phyloP scores from a whole-genome alignment of 2,113 vertebrate species.

The Pomatorhinus ruficollis region DNA sequence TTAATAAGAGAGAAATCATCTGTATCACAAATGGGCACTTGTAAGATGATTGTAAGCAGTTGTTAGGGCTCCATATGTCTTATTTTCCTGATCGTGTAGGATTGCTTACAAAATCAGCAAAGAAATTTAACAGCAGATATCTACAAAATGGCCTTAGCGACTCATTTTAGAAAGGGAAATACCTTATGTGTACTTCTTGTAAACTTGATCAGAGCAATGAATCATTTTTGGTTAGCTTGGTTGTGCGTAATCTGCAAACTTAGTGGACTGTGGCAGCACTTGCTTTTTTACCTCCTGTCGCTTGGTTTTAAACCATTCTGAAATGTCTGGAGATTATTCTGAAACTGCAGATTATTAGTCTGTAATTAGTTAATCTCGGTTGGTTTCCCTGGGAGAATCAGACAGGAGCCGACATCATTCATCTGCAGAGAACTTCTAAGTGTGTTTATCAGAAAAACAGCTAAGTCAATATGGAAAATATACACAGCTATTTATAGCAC shows the following conservation, averaged over 20 bases:
- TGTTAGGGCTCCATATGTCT: background rate
- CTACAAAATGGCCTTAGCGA: background rate
- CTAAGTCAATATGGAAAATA: background rate
- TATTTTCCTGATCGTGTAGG: background rate
- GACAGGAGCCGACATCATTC: accelerated
- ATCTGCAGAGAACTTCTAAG: background rate
- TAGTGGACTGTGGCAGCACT: background rate
- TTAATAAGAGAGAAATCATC: background rate
- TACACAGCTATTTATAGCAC: background rate
- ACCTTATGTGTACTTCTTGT: background rate
- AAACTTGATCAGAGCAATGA: background rate
- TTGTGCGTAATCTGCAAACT: background rate
- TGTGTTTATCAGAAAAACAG: background rate
- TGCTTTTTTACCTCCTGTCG: background rate
- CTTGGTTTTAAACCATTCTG: background rate
- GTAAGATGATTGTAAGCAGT: background rate
- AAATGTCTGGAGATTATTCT: background rate
- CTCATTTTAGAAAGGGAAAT: conserved; percentile 18
- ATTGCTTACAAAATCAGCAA: background rate
- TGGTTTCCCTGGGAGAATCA: background rate
- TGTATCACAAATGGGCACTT: background rate
- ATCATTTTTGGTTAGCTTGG: background rate
- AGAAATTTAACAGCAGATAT: background rate
- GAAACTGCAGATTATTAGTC: background rate
- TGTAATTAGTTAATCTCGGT: accelerated